Conservation (phyloP, 2,113 vertebrate genomes). For the Columba livia region DNA sequence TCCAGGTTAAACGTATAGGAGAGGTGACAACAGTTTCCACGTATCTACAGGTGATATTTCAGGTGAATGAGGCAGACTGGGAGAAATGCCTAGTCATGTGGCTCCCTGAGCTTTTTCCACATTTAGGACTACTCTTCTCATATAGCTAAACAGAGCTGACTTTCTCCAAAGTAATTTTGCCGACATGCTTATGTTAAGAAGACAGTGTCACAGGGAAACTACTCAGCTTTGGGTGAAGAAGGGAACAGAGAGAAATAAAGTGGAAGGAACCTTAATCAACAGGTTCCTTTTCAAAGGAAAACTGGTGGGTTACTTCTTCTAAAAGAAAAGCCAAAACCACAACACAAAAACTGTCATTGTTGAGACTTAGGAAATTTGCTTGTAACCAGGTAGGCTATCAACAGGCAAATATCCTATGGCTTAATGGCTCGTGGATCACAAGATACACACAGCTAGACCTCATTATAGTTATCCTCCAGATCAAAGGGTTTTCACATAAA, state of each 20-base stretch:
- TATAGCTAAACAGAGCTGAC: background rate
- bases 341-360: background rate
- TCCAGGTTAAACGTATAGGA: background rate
- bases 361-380: conserved; percentile 2
- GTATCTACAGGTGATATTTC: background rate
- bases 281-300: background rate
- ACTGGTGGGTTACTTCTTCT: background rate
- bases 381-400: conserved; percentile 23
- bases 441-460: conserved; percentile 40
- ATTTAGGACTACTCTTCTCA: background rate
- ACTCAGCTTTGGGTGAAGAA: background rate
- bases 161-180: background rate
- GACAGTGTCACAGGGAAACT: background rate
- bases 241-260: background rate
- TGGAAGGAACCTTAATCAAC: background rate
- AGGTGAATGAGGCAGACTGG: background rate
- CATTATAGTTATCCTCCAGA: conserved; percentile 43
- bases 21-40: background rate
- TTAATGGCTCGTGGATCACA: conserved; percentile 43
- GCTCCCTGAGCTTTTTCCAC: background rate
- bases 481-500: conserved; percentile 58
- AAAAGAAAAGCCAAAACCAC: too few species aligned
- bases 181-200: background rate
- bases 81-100: background rate
- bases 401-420: conserved; percentile 20